phyloP scores from a whole-genome alignment of 2,888 invertebrate genomes.

The Pheosia tremula region DNA sequence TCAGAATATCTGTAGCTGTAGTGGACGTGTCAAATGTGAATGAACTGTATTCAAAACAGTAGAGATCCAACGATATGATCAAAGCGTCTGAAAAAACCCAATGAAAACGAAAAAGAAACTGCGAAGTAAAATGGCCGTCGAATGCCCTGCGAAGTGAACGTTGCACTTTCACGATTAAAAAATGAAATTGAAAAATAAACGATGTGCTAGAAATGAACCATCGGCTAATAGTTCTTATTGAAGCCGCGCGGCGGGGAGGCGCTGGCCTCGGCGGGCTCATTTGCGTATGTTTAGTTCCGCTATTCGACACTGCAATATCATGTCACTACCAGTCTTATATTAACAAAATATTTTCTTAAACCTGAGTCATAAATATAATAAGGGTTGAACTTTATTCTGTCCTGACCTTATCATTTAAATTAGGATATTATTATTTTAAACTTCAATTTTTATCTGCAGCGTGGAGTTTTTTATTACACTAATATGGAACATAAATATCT shows the following conservation, averaged over 20 bases:
- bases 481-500: no score
- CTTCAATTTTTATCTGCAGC: no score
- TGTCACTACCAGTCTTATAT: conserved; percentile 59
- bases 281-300: conserved; percentile 64
- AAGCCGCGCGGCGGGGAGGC: conserved; percentile 50
- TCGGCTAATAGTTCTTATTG: conserved; percentile 63
- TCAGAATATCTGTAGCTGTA: conserved; percentile 16
- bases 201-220: conserved; percentile 73
- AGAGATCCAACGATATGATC: conserved; percentile 64
- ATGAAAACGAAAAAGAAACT: conserved; percentile 76
- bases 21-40: conserved; percentile 25
- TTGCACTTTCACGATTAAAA: conserved; percentile 81
- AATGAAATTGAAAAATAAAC: conserved; percentile 72
- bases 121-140: conserved; percentile 74
- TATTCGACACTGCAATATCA: conserved; percentile 66
- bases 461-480: no score
- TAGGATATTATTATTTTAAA: no score
- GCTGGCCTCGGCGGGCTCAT: conserved; percentile 50
- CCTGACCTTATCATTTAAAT: no score
- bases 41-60: conserved; percentile 38
- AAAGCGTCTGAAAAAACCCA: conserved; percentile 75
- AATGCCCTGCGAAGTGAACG: conserved; percentile 78
- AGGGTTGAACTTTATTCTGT: no score
- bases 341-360: no score
- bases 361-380: no score